These are phyloP conservation scores for Callipepla squamata DNA, from an alignment of 2,113 vertebrate species.

Conservation along the genomic window DNA sequence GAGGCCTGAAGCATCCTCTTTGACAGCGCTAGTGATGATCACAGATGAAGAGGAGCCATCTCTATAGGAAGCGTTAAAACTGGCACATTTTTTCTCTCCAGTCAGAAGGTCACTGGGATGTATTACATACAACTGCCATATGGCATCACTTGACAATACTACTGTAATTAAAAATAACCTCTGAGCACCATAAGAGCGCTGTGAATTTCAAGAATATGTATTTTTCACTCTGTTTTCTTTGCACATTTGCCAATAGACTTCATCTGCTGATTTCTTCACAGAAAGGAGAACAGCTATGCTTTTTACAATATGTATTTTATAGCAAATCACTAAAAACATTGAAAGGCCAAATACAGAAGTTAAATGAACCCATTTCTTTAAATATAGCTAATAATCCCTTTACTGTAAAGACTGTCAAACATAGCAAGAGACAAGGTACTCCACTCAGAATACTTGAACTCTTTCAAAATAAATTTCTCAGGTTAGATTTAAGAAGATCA, in stretches of 20 bases:
- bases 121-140: slow-evolving; percentile 57
- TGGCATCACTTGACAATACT: slow-evolving; percentile 37
- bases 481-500: not conserved
- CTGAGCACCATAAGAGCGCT: not conserved
- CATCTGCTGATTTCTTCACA: not conserved
- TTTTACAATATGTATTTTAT: not conserved
- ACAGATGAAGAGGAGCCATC: slow-evolving; percentile 11
- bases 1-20: not conserved
- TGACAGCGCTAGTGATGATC: not conserved
- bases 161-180: slow-evolving; percentile 50
- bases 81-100: slow-evolving; percentile 47
- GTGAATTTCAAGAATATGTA: not conserved
- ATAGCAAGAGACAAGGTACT: not conserved
- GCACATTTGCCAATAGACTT: not conserved
- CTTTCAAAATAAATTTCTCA: not conserved
- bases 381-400: not conserved
- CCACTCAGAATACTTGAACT: not conserved
- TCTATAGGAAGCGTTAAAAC: not conserved
- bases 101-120: slow-evolving; percentile 46
- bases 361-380: not conserved
- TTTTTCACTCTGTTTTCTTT: not conserved
- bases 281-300: not conserved
- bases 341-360: not conserved
- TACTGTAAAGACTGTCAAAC: not conserved
- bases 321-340: not conserved